Conservation (phyloP, 2,888 invertebrate genomes). For the Drosophila anomalata region DNA sequence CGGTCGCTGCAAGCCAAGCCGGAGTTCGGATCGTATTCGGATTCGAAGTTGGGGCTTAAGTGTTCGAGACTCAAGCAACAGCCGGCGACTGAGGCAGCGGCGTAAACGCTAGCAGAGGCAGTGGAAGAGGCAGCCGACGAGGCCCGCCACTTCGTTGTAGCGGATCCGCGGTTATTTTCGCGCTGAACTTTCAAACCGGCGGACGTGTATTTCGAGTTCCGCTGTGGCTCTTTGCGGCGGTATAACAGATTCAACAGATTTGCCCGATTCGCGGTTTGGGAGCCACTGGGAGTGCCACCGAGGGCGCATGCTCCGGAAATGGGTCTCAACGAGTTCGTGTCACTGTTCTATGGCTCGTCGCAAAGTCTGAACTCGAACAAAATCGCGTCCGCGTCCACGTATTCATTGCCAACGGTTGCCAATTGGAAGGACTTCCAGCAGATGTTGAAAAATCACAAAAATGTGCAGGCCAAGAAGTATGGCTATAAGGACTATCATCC, state of each 20-base stretch:
- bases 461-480: slow-evolving; percentile 78
- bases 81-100: slow-evolving; percentile 8
- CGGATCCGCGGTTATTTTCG: slow-evolving; percentile 66
- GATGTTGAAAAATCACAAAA: slow-evolving; percentile 82
- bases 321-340: slow-evolving; percentile 84
- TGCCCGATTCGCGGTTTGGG: slow-evolving; percentile 47
- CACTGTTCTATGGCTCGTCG: slow-evolving; percentile 83
- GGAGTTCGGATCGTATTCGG: neutral
- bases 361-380: slow-evolving; percentile 78
- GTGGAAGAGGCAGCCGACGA: neutral
- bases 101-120: neutral
- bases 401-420: slow-evolving; percentile 71
- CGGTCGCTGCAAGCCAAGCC: slow-evolving; percentile 2
- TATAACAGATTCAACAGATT: slow-evolving; percentile 37
- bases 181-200: slow-evolving; percentile 68
- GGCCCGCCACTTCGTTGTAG: slow-evolving; percentile 32
- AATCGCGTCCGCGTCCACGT: slow-evolving; percentile 64
- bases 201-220: slow-evolving; percentile 47
- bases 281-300: slow-evolving; percentile 30
- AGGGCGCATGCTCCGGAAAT: slow-evolving; percentile 69
- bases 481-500: slow-evolving; percentile 78
- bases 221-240: neutral
- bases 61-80: slow-evolving; percentile 1
- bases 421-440: slow-evolving; percentile 75
- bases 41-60: slow-evolving; percentile 4